Evolutionary conservation across 2,797 vertebrate species (phyloP), one percentile per base, ranked within the genome.

Genomic region (Varecia variegata): DNA sequence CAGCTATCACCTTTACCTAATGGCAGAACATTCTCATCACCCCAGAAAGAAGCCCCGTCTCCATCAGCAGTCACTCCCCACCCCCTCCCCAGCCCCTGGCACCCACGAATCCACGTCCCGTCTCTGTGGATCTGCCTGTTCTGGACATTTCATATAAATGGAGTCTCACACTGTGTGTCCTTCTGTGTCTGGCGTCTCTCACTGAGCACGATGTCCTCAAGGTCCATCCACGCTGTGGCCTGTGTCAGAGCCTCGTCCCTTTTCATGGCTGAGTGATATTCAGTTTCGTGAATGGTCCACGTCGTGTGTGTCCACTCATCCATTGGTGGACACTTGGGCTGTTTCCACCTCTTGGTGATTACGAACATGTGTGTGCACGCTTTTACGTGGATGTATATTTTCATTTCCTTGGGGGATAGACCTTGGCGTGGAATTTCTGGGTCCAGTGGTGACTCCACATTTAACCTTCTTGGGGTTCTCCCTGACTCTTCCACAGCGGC

Each of bases 191-290:
- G 50, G 43, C 20, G 2, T 47, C 52, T 40, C 38, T 87, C 87
- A n/a, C 81, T 25, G 23, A 47, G 32, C 62, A 12, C 2, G 0
- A 1, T 2, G n/a, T 23, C 30, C 21, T 80, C 23, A 25, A 1
- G 14, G 40, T 80, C 9, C 43, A 0, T 18, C 40, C 14, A 2
- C 0, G 0, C 3, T 5, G 25, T 32, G 10, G 32, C 1, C 0
- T 23, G 20, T 20, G 27, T 47, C 52, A 27, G 74, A 0, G 2
- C 27, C 32, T 32, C 2, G 1, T 40, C 40, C 20, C 50, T 50
- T 11, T 83, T 47, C 21, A 2, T 25, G 25, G 1, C 20, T 62
- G 52, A 70, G 40, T 62, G 20, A 50, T 68, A 13, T 8, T 58
- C 79, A 52, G n/a, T 1, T 38, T 20, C 2, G 9, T 21, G 54